phyloP scores from a whole-genome alignment of 2,888 invertebrate species.

The Tachina fera region DNA sequence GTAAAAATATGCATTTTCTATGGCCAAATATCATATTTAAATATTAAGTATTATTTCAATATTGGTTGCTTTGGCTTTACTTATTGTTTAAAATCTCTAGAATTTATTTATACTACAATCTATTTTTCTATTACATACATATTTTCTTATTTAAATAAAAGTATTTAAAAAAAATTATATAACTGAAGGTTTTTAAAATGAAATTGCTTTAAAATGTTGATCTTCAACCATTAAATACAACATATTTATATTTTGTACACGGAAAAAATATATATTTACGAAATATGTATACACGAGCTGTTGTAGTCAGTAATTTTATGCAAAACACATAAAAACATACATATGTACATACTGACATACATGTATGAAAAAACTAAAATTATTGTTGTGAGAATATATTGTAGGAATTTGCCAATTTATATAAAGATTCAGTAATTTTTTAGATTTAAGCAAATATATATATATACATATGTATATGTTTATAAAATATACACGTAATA shows the following conservation, averaged over 20 bases:
- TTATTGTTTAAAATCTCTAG: neutral
- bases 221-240: neutral
- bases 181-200: neutral
- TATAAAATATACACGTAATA: conserved; percentile 52
- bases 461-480: neutral
- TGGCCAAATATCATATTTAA: neutral
- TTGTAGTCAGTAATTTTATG: conserved; percentile 38
- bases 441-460: conserved; percentile 58
- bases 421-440: conserved; percentile 47
- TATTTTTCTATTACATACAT: neutral
- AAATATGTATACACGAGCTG: conserved; percentile 34
- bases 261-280: conserved; percentile 11
- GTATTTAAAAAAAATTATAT: too few species aligned
- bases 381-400: conserved; percentile 68
- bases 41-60: neutral
- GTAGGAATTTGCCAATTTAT: conserved; percentile 69
- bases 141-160: neutral
- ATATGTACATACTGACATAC: neutral
- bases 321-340: conserved; percentile 21
- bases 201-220: neutral
- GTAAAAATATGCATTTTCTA: neutral
- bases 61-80: neutral
- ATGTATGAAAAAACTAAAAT: conserved; percentile 28
- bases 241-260: conserved; percentile 28
- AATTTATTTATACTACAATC: neutral